Conservation (phyloP, 2,888 invertebrate genomes). For the Yponomeuta sedellus region DNA sequence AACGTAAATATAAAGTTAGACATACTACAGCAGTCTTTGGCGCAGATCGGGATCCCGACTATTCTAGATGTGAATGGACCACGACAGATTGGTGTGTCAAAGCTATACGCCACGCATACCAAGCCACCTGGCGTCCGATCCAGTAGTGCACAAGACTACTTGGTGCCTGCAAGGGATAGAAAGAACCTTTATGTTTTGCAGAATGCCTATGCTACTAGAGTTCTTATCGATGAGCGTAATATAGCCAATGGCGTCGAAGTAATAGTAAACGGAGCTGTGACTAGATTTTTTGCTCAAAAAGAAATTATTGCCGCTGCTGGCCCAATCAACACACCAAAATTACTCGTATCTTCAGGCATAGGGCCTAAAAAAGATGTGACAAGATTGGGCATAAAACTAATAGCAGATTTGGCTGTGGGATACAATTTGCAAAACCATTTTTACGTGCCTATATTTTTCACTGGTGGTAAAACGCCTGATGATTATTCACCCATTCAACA, state of each 20-base stretch:
- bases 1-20: not conserved
- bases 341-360: conserved; percentile 9
- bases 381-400: not conserved
- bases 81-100: not conserved
- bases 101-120: not conserved
- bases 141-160: conserved; percentile 3
- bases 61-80: conserved; percentile 3
- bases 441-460: conserved; percentile 5
- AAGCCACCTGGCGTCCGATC: not conserved
- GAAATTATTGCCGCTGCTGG: conserved; percentile 11
- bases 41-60: not conserved
- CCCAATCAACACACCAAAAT: conserved; percentile 11
- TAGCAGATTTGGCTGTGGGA: conserved; percentile 9
- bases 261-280: not conserved
- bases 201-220: conserved; percentile 10
- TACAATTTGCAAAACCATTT: conserved; percentile 4
- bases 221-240: not conserved
- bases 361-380: conserved; percentile 12
- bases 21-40: conserved; percentile 7
- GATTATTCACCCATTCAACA: not conserved
- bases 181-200: not conserved
- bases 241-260: conserved; percentile 8
- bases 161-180: not conserved
- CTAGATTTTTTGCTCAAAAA: not conserved
- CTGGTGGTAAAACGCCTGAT: conserved; percentile 1